Evolutionary conservation across 2,888 invertebrate species (phyloP).

Genomic region (Nasonovia ribisnigri): DNA sequence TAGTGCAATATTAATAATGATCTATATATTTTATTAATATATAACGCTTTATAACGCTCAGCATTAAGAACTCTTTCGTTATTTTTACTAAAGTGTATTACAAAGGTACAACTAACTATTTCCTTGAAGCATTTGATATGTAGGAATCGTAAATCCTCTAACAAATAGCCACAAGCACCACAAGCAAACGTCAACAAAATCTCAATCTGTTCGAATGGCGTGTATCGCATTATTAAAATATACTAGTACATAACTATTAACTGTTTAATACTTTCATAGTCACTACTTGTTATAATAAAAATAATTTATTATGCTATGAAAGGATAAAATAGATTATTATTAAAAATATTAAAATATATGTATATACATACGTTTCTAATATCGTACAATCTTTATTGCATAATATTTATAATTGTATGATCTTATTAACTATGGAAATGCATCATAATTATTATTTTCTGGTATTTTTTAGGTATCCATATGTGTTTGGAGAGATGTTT

Average conservation of each 20-base stretch:
- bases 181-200: neutral
- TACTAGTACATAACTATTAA: neutral
- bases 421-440: neutral
- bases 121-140: neutral
- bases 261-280: neutral
- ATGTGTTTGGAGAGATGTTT: slow-evolving; percentile 82
- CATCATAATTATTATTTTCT: neutral
- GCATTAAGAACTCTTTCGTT: neutral
- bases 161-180: neutral
- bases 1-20: neutral
- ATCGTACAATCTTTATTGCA: neutral
- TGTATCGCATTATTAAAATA: too few species aligned
- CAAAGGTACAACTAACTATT: neutral
- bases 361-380: neutral
- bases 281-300: neutral
- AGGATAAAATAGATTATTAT: neutral
- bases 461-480: slow-evolving; percentile 75
- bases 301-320: neutral
- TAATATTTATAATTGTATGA: neutral
- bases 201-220: neutral
- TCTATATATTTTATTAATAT: neutral
- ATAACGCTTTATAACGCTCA: neutral
- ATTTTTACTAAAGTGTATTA: neutral
- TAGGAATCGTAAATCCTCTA: neutral
- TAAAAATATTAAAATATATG: neutral